These are phyloP conservation scores for Dendrolimus houi DNA, from an alignment of 2,888 invertebrate genomes.

Conservation along the genomic window DNA sequence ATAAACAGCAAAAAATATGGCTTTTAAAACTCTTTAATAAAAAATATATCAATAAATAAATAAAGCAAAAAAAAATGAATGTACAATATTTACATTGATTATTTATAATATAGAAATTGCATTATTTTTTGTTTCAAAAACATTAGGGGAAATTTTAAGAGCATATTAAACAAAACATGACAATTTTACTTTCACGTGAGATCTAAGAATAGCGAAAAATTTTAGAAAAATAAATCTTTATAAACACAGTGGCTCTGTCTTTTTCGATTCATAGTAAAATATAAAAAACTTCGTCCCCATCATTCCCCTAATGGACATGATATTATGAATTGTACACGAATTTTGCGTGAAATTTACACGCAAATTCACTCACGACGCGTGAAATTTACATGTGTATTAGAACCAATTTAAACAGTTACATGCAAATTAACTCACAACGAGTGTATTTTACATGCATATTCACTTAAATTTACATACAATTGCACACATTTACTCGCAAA, in stretches of 20 bases:
- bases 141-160: conserved; percentile 39
- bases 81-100: conserved; percentile 74
- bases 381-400: not conserved
- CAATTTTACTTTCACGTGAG: conserved; percentile 34
- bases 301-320: conserved; percentile 71
- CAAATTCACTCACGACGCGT: not conserved
- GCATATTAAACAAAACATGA: conserved; percentile 15
- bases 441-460: no score
- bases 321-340: conserved; percentile 13
- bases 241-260: conserved; percentile 59
- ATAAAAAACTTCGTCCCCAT: conserved; percentile 66
- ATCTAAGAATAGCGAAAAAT: conserved; percentile 51
- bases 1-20: conserved; percentile 58
- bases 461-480: not conserved
- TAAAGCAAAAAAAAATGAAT: conserved; percentile 55
- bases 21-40: conserved; percentile 53
- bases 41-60: conserved; percentile 70
- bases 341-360: no score
- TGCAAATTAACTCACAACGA: not conserved
- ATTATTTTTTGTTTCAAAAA: conserved; percentile 26
- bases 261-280: conserved; percentile 73
- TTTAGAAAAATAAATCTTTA: conserved; percentile 46
- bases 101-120: conserved; percentile 53
- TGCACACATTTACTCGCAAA: not conserved
- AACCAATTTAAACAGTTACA: not conserved